A percentile compares a stretch with the other conserved stretches of the same genome.
Evolutionary conservation across 2,797 vertebrate genomes (phyloP).

Genomic region (Acrocephalus scirpaceus): DNA sequence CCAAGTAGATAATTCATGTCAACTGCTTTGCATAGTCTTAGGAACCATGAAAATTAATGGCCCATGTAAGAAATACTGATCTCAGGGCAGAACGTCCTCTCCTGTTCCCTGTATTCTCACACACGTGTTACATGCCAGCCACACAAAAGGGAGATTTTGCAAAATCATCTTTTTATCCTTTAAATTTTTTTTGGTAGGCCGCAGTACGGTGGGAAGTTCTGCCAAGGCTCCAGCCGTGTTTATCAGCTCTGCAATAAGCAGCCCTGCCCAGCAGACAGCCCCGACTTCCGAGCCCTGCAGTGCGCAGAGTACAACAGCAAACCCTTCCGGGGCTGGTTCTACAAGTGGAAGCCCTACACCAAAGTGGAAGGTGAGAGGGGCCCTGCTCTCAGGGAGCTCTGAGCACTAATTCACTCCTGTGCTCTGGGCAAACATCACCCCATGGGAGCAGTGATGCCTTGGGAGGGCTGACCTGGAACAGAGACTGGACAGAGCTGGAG

Average conservation of each 20-base stretch:
- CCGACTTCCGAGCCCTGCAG: constrained; percentile 92
- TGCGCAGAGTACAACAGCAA: constrained; percentile 97
- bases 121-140: background rate
- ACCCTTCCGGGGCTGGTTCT: constrained; percentile 97
- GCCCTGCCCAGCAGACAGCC: constrained; percentile 77
- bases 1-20: background rate
- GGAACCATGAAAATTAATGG: background rate
- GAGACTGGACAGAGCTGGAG: background rate
- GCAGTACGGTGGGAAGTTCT: constrained; percentile 92
- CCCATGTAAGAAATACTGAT: background rate
- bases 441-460: background rate
- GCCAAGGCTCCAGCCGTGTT: constrained; percentile 85
- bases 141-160: background rate
- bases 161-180: background rate
- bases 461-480: background rate
- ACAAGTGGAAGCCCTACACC: constrained; percentile 97
- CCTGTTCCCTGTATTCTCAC: background rate
- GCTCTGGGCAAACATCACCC: background rate
- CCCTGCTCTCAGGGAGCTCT: background rate
- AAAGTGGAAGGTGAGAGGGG: constrained; percentile 91
- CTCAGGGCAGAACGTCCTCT: background rate
- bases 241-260: constrained; percentile 89
- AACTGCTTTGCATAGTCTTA: background rate
- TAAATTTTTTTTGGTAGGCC: constrained; percentile 77
- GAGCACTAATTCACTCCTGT: background rate